Evolutionary conservation across 2,113 vertebrate genomes (phyloP), one percentile per base, ranked within the genome.

Genomic region (Prionailurus viverrinus): DNA sequence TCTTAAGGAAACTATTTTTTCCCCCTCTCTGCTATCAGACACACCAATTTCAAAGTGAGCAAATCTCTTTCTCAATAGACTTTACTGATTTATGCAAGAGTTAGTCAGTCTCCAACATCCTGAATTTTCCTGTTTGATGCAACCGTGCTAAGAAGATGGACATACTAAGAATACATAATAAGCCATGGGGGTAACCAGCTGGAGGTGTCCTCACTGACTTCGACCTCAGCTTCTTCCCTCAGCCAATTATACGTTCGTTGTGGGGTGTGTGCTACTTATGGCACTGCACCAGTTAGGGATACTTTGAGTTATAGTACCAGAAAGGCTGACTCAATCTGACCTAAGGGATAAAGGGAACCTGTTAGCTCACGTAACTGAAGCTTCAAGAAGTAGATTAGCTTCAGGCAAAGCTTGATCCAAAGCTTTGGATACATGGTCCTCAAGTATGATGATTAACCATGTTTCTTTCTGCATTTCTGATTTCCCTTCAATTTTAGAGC

Each of bases 401-500:
- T 76, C 41, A 31, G 39, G 58, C 29, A 84, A 45, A 80, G 21
- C 55, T 74, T 88, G 21, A 51, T n/a, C 53, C 73, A 36, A 63
- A 58, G 14, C 27, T 18, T 78, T 78, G 74, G 41, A 31, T 48
- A 27, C 14, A 48, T 48, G 27, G 33, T 48, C 27, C 23, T 86
- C n/a, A 55, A 33, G 8, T 25, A 16, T 74, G 33, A 27, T 55
- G 10, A 15, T 25, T 51, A 53, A 51, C 66, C n/a, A 14, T 3
- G 61, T 39, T 79, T 53, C 73, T 76, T 90, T 81, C 82, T 84
- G 29, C 91, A 74, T 79, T 88, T 89, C 87, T 95, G 36, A 15
- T 61, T n/a, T 68, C 69, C 55, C 73, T 90, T 73, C 69, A 36
- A 0, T 73, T 48, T 53, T 53, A 93, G 66, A 69, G 58, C 55